Base-by-base conservation (phyloP, 1,140 invertebrate species). In the Caerostris extrusa region DNA sequence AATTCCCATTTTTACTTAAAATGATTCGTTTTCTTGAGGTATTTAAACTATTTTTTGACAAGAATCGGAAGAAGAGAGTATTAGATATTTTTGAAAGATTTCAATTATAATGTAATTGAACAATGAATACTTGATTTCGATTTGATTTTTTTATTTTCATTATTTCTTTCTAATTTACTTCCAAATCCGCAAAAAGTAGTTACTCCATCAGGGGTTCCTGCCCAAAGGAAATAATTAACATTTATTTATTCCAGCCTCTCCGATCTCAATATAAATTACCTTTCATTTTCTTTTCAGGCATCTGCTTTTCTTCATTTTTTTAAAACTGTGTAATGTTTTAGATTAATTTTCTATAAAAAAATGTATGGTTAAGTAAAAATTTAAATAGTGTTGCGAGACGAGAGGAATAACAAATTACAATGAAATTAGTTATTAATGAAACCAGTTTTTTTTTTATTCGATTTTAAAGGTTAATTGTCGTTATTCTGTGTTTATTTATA, bases 41-140 rank as follows among this genome's bases (percentile, higher is more conserved):
- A 61, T 87, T 87, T 87, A 87, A 61, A 87, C 81, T 77, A 57
- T 67, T 90, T 81, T 69, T 90, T 90, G 17, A 77, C 34, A 57
- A 50, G 50, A 34, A 7, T 14, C 14, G 5, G n/a, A 90, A 81
- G 57, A 90, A 17, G 64, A n/a, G 56, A 55, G 34, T 5, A 90
- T 71, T 58, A 55, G 57, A 90, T 77, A 90, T 81, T 90, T 34
- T 81, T 64, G 53, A 61, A 34, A 60, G 55, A 81, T 90, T 90
- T 90, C 71, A 90, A 90, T 90, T 90, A 90, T 81, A 81, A 90
- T 81, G 69, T 90, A 81, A 90, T 90, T 90, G 71, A 90, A 85
- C 87, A 89, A n/a, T 89, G 61, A 83, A 83, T 83, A 83, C n/a
- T 58, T 83, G 19, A 17, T 7, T 57, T 83, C 19, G 34, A 1